Conservation (phyloP, 2,113 vertebrate genomes). For the Stegostoma tigrinum region DNA sequence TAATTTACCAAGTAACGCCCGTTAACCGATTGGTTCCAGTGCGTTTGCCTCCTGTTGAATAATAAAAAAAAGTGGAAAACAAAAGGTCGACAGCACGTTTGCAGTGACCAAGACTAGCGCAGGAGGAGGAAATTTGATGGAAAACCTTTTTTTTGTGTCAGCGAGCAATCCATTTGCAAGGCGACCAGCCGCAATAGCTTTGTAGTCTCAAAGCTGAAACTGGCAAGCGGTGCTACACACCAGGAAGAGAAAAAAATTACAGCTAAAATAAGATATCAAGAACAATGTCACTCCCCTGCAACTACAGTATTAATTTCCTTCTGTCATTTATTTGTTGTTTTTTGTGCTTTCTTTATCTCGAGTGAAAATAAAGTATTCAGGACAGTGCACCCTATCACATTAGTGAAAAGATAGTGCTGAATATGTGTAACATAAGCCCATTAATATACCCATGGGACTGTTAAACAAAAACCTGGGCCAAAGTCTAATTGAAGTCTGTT, state of each 20-base stretch:
- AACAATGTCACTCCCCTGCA: not conserved
- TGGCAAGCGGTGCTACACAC: not conserved
- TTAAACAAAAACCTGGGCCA: not conserved
- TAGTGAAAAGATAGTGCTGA: constrained; percentile 27
- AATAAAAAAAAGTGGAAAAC: not conserved
- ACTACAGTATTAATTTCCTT: not conserved
- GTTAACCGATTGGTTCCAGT: constrained; percentile 21
- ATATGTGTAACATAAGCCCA: constrained; percentile 18
- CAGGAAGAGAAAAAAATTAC: not conserved
- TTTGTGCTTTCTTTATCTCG: constrained; percentile 11
- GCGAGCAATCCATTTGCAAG: not conserved
- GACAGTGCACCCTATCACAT: constrained; percentile 21
- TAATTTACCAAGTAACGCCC: constrained; percentile 22
- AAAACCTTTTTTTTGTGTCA: not conserved
- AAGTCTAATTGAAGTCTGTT: not conserved
- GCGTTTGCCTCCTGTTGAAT: constrained; percentile 33
- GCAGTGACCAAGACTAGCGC: not conserved
- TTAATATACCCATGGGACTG: constrained; percentile 2
- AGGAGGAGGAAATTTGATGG: not conserved
- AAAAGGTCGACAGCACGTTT: not conserved
- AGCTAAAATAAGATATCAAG: not conserved
- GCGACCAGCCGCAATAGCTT: not conserved
- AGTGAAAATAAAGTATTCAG: constrained; percentile 30
- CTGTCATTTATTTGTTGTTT: constrained; percentile 29
- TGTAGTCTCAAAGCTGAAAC: not conserved